Conservation (phyloP, 2,113 vertebrate genomes). For the Geococcyx californianus region DNA sequence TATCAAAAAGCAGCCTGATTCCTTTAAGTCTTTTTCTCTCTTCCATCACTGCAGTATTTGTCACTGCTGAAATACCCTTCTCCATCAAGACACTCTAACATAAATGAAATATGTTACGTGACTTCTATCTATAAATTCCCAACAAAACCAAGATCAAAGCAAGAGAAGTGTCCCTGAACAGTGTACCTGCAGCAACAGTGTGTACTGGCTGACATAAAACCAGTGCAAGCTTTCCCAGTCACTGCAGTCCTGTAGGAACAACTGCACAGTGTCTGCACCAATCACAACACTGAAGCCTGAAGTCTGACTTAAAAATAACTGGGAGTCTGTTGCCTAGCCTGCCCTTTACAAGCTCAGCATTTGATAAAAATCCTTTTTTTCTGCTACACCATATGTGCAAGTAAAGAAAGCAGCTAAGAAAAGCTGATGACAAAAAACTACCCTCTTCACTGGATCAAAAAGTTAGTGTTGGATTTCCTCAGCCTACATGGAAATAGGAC, state of each 20-base stretch:
- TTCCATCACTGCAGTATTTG: not conserved
- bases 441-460: not conserved
- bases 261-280: accelerated
- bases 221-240: accelerated
- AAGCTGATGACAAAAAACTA: not conserved
- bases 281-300: not conserved
- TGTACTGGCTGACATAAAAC: not conserved
- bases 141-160: not conserved
- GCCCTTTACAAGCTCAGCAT: not conserved
- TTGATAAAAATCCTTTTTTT: not conserved
- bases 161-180: not conserved
- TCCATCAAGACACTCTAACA: not conserved
- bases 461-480: not conserved
- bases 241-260: not conserved
- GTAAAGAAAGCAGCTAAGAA: not conserved
- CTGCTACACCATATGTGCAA: not conserved
- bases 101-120: too few species aligned
- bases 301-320: not conserved
- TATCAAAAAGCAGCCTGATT: not conserved
- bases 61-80: not conserved
- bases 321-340: not conserved
- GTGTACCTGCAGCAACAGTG: not conserved
- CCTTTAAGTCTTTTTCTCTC: not conserved
- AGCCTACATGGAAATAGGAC: not conserved
- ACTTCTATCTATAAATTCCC: not conserved